Conservation (phyloP, 2,797 vertebrate genomes). For the Clamator glandarius region DNA sequence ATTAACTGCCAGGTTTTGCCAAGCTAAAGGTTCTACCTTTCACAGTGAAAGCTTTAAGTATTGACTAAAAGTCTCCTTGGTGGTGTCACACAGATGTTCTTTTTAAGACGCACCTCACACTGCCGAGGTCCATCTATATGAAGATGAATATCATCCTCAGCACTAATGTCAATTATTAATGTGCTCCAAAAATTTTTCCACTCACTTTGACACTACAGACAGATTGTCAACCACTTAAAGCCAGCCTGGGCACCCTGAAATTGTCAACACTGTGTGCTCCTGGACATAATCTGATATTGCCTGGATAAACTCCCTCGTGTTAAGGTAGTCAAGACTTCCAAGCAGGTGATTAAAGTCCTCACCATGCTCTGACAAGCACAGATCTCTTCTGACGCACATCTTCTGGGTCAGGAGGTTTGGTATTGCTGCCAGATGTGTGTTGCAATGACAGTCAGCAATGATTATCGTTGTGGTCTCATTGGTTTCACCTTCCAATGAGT, state of each 20-base stretch:
- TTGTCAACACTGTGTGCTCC: background rate
- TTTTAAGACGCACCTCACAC: background rate
- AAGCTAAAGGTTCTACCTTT: background rate
- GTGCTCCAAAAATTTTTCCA: background rate
- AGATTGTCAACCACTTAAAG: background rate
- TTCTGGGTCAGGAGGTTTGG: background rate
- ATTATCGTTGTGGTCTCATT: background rate
- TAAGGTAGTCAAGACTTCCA: background rate
- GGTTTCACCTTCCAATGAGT: background rate
- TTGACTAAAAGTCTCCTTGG: background rate
- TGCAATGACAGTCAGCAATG: background rate
- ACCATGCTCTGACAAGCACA: rapidly evolving
- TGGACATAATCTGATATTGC: background rate
- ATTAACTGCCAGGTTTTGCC: background rate
- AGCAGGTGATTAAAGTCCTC: background rate
- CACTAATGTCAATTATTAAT: background rate
- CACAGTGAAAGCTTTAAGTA: background rate
- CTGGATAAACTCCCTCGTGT: background rate
- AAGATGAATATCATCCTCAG: background rate
- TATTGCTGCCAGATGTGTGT: background rate
- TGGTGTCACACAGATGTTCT: background rate
- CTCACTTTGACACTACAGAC: background rate
- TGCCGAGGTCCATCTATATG: background rate
- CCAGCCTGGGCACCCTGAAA: background rate
- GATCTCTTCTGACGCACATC: rapidly evolving